Percentiles rank a stretch among this genome's conserved stretches.
Evolutionary conservation across 1,140 invertebrate genomes (phyloP).

Genomic region (Leptoteleia sp.): DNA sequence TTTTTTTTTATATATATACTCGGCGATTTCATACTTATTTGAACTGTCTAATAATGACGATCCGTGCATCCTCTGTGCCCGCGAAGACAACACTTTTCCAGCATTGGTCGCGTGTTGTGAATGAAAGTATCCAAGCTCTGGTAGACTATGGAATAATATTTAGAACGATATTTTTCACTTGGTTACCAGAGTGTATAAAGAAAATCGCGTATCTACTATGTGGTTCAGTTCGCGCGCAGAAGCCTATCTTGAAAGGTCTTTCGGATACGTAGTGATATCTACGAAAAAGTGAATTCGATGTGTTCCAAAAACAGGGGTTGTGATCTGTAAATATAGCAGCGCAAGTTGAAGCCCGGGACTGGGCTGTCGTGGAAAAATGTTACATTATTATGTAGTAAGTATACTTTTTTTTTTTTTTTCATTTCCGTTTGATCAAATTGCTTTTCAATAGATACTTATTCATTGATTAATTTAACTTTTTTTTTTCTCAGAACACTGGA

Average conservation of each 20-base stretch:
- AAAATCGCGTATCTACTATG: conserved; percentile 81
- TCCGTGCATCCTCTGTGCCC: conserved; percentile 54
- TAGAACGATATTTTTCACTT: conserved; percentile 83
- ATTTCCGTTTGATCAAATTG: background rate
- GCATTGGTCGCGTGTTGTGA: conserved; percentile 78
- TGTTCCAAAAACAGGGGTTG: conserved; percentile 66
- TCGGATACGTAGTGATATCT: conserved; percentile 51
- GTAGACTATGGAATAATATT: conserved; percentile 79
- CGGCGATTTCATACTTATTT: conserved; percentile 59
- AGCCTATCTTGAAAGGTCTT: conserved; percentile 66
- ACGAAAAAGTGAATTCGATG: conserved; percentile 68
- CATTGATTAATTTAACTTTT: too few relatives aligned
- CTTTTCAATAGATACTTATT: too few relatives aligned
- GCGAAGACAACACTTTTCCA: conserved; percentile 77
- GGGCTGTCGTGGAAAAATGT: conserved; percentile 68
- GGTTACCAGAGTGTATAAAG: conserved; percentile 82
- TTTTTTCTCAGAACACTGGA: too few relatives aligned
- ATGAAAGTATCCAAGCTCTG: conserved; percentile 79
- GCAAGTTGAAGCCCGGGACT: conserved; percentile 27
- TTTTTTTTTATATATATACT: conserved; percentile 55
- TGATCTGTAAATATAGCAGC: conserved; percentile 57
- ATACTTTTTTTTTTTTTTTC: too few relatives aligned
- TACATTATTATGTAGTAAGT: conserved; percentile 74
- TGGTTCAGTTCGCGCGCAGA: conserved; percentile 80
- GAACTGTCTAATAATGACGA: conserved; percentile 59